Evolutionary conservation across 35 echinoderm and acorn worm species (phyloP).

Genomic region (Anneissia japonica): DNA sequence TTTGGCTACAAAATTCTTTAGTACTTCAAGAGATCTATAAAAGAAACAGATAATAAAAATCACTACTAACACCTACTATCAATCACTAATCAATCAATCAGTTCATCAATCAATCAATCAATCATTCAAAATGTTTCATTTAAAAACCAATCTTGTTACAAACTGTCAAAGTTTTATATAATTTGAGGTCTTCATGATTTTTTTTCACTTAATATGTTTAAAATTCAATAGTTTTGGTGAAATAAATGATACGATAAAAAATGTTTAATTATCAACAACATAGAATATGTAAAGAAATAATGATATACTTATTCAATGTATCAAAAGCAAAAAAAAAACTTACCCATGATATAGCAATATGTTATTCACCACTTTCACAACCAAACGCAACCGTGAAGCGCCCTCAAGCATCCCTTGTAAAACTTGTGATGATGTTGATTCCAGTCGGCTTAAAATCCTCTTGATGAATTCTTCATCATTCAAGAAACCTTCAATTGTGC

Average conservation of each 20-base stretch:
- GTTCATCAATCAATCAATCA: no score
- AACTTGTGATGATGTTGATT: constrained; percentile 52
- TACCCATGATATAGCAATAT: constrained; percentile 72
- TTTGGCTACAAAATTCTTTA: constrained; percentile 50
- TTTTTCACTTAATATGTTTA: no score
- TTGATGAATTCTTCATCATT: constrained; percentile 43
- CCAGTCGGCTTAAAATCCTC: constrained; percentile 44
- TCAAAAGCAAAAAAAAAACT: constrained; percentile 3
- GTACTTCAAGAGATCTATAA: constrained; percentile 57
- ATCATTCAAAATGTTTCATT: not conserved
- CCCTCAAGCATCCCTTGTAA: constrained; percentile 95
- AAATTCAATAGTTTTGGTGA: no score
- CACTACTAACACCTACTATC: no score
- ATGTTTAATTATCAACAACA: no score
- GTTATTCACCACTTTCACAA: constrained; percentile 67
- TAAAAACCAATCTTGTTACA: no score
- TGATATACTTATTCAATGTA: not conserved
- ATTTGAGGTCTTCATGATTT: no score
- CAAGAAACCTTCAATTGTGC: constrained; percentile 33
- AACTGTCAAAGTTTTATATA: no score
- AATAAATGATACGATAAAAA: no score
- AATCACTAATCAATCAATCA: no score
- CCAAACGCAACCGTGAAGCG: constrained; percentile 69
- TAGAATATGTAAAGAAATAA: no score
- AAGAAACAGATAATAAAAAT: not conserved